Conservation (phyloP, 2,113 vertebrate species). For the Perca fluviatilis region DNA sequence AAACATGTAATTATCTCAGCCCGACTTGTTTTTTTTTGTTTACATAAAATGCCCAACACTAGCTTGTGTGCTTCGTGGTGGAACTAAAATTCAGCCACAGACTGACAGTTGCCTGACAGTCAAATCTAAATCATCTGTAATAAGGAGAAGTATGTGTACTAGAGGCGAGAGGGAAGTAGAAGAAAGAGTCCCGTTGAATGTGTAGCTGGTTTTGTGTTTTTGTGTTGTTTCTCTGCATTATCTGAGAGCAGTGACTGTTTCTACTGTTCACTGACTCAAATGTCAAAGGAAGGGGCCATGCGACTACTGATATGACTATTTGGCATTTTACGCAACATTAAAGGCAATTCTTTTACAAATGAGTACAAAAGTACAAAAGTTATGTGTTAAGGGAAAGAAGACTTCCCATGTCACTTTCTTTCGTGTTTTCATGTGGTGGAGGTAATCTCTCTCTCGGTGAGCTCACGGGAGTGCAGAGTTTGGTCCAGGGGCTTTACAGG, state of each 20-base stretch:
- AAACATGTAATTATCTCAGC: no score
- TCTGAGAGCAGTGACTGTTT: neutral
- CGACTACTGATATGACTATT: no score
- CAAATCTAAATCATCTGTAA: neutral
- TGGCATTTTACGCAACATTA: neutral
- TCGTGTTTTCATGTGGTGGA: neutral
- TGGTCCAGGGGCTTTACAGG: slow-evolving; percentile 31
- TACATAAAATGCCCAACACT: neutral
- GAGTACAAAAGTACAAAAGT: neutral
- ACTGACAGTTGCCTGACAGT: neutral
- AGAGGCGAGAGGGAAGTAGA: slow-evolving; percentile 60
- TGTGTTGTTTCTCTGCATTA: neutral
- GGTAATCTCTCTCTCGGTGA: neutral
- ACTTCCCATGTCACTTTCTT: neutral
- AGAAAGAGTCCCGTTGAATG: neutral
- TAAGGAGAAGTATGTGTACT: slow-evolving; percentile 39
- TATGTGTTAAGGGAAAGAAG: neutral
- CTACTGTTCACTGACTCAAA: neutral
- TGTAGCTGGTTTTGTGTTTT: neutral
- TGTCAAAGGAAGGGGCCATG: neutral
- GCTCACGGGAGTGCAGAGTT: neutral
- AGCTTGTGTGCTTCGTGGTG: neutral
- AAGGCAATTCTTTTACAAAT: neutral
- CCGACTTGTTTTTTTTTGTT: no score
- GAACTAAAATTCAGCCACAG: neutral